Evolutionary conservation across 2,888 invertebrate species (phyloP).

Genomic region (Xanthostigma xanthostigma): DNA sequence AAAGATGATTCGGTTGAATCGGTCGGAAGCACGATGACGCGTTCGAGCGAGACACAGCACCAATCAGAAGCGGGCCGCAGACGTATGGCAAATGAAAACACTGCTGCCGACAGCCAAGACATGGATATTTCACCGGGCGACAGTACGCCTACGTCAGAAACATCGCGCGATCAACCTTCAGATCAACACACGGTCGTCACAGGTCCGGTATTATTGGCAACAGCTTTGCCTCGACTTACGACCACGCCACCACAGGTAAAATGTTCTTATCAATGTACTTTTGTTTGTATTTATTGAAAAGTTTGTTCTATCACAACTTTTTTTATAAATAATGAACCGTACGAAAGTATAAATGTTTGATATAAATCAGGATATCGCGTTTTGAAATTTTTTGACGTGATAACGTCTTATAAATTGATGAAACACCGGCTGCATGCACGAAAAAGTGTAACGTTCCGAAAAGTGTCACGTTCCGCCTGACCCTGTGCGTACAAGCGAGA

Average conservation of each 20-base stretch:
- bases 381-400: too few species aligned
- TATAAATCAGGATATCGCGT: too few species aligned
- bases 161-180: conserved; percentile 42
- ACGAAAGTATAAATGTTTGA: too few species aligned
- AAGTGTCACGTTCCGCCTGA: too few species aligned
- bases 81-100: not conserved
- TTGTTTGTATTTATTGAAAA: too few species aligned
- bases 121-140: conserved; percentile 91
- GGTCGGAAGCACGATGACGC: conserved; percentile 10
- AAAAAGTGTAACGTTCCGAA: too few species aligned
- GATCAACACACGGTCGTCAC: conserved; percentile 19
- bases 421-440: too few species aligned
- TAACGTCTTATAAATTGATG: too few species aligned
- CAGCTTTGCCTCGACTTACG: conserved; percentile 47
- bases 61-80: conserved; percentile 22
- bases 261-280: too few species aligned
- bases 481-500: too few species aligned
- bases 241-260: conserved; percentile 22
- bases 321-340: too few species aligned
- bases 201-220: conserved; percentile 49
- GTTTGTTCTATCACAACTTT: too few species aligned
- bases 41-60: conserved; percentile 15
- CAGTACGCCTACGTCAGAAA: conserved; percentile 76
- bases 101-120: conserved; percentile 33
- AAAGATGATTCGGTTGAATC: conserved; percentile 23